Conservation (phyloP, 1,140 invertebrate species). For the Drosophila willistoni region DNA sequence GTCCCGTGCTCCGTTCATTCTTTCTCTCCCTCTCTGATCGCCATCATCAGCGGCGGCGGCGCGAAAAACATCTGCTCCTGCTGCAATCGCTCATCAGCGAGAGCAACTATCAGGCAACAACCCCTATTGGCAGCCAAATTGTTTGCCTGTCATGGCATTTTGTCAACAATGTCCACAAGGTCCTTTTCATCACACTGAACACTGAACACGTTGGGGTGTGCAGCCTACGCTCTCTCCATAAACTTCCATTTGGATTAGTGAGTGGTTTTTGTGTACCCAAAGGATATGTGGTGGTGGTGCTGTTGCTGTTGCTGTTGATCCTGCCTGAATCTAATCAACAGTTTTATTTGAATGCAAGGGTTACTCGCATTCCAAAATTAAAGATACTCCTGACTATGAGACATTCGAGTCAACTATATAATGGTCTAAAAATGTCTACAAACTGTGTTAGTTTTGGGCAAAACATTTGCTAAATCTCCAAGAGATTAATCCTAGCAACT, state of each 20-base stretch:
- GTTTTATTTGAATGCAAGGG: too few relatives aligned
- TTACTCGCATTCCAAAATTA: too few relatives aligned
- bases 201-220: not conserved
- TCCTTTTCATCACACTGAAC: slow-evolving; percentile 2
- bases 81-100: slow-evolving; percentile 69
- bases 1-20: not conserved
- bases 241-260: slow-evolving; percentile 70
- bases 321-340: not conserved
- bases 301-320: slow-evolving; percentile 4
- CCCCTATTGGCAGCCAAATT: slow-evolving; percentile 54
- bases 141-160: slow-evolving; percentile 27
- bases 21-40: slow-evolving; percentile 26
- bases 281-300: slow-evolving; percentile 29
- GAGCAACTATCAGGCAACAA: slow-evolving; percentile 38
- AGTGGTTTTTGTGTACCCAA: slow-evolving; percentile 28
- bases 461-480: too few relatives aligned
- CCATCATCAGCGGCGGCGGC: slow-evolving; percentile 27
- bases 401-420: too few relatives aligned
- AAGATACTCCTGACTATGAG: too few relatives aligned
- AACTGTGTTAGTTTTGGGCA: too few relatives aligned
- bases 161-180: slow-evolving; percentile 38
- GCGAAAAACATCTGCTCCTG: slow-evolving; percentile 82
- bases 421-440: too few relatives aligned
- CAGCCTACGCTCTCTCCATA: slow-evolving; percentile 40
- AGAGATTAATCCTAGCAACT: too few relatives aligned